Conservation (phyloP, 2,113 vertebrate genomes). For the Paradoxurus hermaphroditus region DNA sequence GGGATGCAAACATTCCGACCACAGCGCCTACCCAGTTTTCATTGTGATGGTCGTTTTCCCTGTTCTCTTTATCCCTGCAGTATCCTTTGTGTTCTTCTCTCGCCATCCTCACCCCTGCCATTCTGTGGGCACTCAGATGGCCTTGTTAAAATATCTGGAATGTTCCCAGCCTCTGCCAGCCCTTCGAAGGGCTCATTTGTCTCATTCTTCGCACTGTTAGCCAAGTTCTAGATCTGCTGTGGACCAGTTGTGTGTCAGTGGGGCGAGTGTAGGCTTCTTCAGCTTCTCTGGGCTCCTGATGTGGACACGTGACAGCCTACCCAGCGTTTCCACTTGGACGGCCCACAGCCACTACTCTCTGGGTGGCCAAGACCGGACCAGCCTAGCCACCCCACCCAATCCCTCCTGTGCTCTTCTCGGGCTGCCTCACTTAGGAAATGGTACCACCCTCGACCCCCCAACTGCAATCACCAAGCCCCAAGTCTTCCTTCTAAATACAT, state of each 20-base stretch:
- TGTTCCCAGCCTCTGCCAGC: not conserved
- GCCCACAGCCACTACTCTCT: not conserved
- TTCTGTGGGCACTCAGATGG: not conserved
- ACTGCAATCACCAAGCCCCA: not conserved
- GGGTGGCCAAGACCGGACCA: not conserved
- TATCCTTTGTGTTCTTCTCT: not conserved
- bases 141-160: not conserved
- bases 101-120: not conserved
- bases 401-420: not conserved
- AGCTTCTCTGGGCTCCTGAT: not conserved
- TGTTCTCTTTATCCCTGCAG: not conserved
- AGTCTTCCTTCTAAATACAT: not conserved
- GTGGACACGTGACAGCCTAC: not conserved
- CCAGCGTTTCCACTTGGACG: not conserved
- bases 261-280: not conserved
- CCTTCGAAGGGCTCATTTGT: not conserved
- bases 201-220: not conserved
- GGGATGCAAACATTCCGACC: not conserved
- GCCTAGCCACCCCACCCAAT: not conserved
- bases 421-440: not conserved
- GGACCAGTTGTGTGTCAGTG: not conserved
- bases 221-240: not conserved
- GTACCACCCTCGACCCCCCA: not conserved
- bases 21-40: not conserved
- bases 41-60: not conserved